These are phyloP conservation scores for Hippocampus zosterae DNA, from an alignment of 2,113 vertebrate genomes.

Conservation along the genomic window DNA sequence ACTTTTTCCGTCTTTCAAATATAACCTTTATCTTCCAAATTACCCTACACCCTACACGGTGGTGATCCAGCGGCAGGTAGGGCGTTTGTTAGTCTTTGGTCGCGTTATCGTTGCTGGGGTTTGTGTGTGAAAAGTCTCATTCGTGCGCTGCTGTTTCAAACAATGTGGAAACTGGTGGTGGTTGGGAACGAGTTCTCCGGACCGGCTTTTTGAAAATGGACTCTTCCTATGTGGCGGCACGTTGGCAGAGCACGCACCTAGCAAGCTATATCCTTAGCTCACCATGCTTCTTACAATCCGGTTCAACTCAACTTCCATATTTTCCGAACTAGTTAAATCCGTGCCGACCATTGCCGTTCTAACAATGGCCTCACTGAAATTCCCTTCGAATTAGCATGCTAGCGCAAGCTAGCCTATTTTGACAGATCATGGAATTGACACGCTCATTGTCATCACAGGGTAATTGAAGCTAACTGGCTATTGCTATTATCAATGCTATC, in stretches of 20 bases:
- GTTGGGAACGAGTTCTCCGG: conserved; percentile 67
- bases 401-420: conserved; percentile 61
- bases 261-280: conserved; percentile 35
- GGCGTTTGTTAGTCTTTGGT: conserved; percentile 54
- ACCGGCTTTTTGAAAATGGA: conserved; percentile 83
- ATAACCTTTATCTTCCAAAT: conserved; percentile 72
- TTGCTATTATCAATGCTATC: neutral
- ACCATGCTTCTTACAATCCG: conserved; percentile 21
- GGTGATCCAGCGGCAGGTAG: conserved; percentile 76
- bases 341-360: conserved; percentile 27
- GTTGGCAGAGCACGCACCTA: conserved; percentile 64
- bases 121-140: conserved; percentile 36
- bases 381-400: conserved; percentile 59
- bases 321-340: conserved; percentile 2
- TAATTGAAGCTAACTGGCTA: conserved; percentile 39
- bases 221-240: conserved; percentile 76
- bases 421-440: conserved; percentile 65
- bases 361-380: conserved; percentile 64
- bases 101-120: conserved; percentile 36
- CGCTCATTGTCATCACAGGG: conserved; percentile 68
- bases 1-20: conserved; percentile 73
- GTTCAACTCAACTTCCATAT: neutral
- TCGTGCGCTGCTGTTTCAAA: conserved; percentile 65
- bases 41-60: conserved; percentile 64
- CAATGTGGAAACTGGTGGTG: conserved; percentile 72